Evolutionary conservation across 1,140 invertebrate species (phyloP).

Genomic region (Aphidius gifuensis): DNA sequence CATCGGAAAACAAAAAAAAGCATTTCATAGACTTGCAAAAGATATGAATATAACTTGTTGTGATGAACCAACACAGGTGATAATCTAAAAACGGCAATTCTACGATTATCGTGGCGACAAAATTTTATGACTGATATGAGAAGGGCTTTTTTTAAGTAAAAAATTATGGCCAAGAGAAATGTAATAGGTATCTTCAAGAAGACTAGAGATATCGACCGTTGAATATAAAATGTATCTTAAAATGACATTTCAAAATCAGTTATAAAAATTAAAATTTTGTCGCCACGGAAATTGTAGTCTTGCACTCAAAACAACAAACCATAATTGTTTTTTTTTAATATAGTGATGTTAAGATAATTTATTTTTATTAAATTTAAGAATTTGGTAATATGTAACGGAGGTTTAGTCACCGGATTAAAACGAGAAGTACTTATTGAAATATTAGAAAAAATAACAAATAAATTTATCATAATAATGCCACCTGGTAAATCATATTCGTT

Average conservation of each 20-base stretch:
- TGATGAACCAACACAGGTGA: slow-evolving; percentile 48
- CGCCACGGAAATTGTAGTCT: too few species aligned
- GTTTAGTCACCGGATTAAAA: slow-evolving; percentile 68
- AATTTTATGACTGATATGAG: too few species aligned
- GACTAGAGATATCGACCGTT: too few species aligned
- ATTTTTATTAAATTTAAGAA: slow-evolving; percentile 22
- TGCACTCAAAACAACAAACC: too few species aligned
- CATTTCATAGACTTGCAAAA: slow-evolving; percentile 47
- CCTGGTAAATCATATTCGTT: slow-evolving; percentile 75
- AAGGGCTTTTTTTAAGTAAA: too few species aligned
- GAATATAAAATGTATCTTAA: too few species aligned
- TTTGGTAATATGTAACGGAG: slow-evolving; percentile 69
- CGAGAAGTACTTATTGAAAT: slow-evolving; percentile 60
- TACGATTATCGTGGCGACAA: not conserved
- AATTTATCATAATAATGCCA: slow-evolving; percentile 60
- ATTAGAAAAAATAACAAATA: slow-evolving; percentile 54
- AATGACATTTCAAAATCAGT: too few species aligned
- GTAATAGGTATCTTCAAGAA: too few species aligned
- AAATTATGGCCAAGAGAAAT: too few species aligned
- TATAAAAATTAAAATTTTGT: too few species aligned
- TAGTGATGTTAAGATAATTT: not conserved
- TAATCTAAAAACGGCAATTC: not conserved
- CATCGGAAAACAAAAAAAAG: slow-evolving; percentile 51
- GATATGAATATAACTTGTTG: slow-evolving; percentile 51
- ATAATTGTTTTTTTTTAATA: too few species aligned